Base-by-base conservation (phyloP, 2,888 invertebrate genomes). In the Pyrrhia umbra region DNA sequence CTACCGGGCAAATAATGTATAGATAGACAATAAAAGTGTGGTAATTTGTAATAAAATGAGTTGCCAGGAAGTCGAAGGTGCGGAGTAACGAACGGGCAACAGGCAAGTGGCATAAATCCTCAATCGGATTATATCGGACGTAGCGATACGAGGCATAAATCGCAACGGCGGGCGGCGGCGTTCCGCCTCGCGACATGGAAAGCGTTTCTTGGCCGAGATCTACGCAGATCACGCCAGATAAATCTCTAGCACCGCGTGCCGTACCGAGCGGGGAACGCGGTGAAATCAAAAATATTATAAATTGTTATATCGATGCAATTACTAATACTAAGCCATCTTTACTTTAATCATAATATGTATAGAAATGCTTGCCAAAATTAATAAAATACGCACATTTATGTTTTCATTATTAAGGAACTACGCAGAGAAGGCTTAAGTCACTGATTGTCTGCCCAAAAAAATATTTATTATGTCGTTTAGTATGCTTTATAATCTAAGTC, bases 151-250 rank as follows among this genome's bases (percentile, higher is more conserved):
- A 81, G 78, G 82, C 84, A 90, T 90, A 90, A 90, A 90, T 89
- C 86, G 82, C 80, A 68, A 82, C 75, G 64, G 80, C 80, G 68
- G 63, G 77, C 68, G 68, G 75, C 69, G 63, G 75, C 86, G 85
- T 89, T 90, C 88, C 90, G 89, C 87, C 88, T 90, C 87, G 90
- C 87, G 84, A 90, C 89, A 89, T 89, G 91, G 90, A 91, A 90
- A 91, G 88, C 88, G 85, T 90, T 90, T 90, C 89, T 85, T 86
- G 85, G 84, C 85, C 84, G 86, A 85, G 83, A 90, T 90, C 85
- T 84, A 84, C 82, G 81, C 79, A 84, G 85, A 87, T 88, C 85
- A 85, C 82, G 83, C 76, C 86, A 85, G 85, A 89, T 88, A 89
- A 88, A 88, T 88, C 83, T 86, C 82, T 81, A 77, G 58, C 74